These are phyloP conservation scores for Caenorhabditis sp. DNA, from an alignment of 2,888 invertebrate species.

Conservation along the genomic window DNA sequence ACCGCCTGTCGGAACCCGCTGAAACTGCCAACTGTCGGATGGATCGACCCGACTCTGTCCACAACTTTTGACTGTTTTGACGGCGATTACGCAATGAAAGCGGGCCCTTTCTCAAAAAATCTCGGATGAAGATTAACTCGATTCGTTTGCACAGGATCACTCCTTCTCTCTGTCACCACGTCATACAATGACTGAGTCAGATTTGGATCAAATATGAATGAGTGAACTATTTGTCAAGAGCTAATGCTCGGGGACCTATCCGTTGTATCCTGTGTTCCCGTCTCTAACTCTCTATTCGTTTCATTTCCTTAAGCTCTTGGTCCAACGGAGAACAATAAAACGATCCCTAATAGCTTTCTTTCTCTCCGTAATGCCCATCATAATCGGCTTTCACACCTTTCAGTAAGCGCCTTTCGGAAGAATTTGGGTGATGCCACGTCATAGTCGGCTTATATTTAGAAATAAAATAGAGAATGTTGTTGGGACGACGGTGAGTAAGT, in stretches of 20 bases:
- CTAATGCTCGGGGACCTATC: background rate
- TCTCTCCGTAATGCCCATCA: background rate
- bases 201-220: background rate
- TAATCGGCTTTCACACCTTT: slow-evolving; percentile 9
- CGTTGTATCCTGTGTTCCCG: background rate
- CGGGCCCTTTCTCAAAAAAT: background rate
- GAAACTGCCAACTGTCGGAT: slow-evolving; percentile 43
- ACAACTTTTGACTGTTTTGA: slow-evolving; percentile 19
- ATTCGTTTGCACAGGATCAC: slow-evolving; percentile 34
- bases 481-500: background rate
- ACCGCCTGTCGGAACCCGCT: slow-evolving; percentile 18
- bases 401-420: background rate
- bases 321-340: background rate
- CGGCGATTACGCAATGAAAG: slow-evolving; percentile 6
- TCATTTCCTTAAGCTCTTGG: slow-evolving; percentile 4
- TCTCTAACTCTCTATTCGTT: background rate
- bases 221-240: background rate
- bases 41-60: background rate
- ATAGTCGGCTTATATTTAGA: background rate
- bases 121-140: slow-evolving; percentile 29
- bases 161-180: background rate
- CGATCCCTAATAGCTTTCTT: background rate
- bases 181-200: too few species aligned
- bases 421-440: slow-evolving; percentile 7
- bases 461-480: background rate